Conservation (phyloP, 2,113 vertebrate species). For the Callocephalon fimbriatum region DNA sequence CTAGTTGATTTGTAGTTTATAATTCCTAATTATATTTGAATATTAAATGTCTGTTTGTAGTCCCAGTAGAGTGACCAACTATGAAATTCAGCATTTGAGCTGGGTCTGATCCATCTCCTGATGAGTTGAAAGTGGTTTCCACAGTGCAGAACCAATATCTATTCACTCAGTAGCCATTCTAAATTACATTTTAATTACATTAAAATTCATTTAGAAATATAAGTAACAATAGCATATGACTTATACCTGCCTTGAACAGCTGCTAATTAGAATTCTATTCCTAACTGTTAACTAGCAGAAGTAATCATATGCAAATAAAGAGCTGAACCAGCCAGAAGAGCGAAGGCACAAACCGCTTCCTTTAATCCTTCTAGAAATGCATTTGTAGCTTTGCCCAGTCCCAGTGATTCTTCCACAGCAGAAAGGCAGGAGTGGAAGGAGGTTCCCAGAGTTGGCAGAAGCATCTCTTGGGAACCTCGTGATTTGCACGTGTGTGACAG, state of each 20-base stretch:
- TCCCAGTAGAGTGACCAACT: not conserved
- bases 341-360: not conserved
- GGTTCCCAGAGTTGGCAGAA: not conserved
- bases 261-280: not conserved
- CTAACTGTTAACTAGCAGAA: not conserved
- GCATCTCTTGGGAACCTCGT: not conserved
- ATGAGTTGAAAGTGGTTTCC: not conserved
- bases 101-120: not conserved
- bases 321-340: not conserved
- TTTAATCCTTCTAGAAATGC: not conserved
- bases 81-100: not conserved
- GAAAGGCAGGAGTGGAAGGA: not conserved
- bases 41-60: not conserved
- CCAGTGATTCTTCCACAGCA: not conserved
- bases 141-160: not conserved
- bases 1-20: not conserved
- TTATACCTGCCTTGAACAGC: not conserved
- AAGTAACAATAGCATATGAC: not conserved
- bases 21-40: not conserved
- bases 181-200: not conserved
- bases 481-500: not conserved
- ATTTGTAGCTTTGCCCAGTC: not conserved
- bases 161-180: not conserved
- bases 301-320: not conserved
- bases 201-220: not conserved